Evolutionary conservation across 2,888 invertebrate species (phyloP).

Genomic region (Scaptomyza tumidula): DNA sequence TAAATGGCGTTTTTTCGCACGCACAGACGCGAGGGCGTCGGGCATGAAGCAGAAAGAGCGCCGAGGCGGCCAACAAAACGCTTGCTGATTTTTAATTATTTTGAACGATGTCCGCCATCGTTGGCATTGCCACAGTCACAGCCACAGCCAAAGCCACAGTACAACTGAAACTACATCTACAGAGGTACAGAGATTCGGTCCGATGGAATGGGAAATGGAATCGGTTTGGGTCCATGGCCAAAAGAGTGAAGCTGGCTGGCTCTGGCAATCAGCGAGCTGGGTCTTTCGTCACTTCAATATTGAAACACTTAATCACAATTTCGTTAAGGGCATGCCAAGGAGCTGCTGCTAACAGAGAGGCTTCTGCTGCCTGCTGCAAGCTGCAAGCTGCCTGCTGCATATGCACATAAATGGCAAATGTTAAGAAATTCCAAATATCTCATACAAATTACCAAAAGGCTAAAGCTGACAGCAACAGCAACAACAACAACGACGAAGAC

Average conservation of each 20-base stretch:
- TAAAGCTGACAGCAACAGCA: conserved; percentile 24
- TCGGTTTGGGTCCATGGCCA: conserved; percentile 15
- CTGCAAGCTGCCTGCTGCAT: conserved; percentile 26
- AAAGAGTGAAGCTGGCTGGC: conserved; percentile 8
- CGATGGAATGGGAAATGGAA: conserved; percentile 18
- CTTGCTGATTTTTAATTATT: conserved; percentile 76
- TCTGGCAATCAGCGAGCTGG: conserved; percentile 48
- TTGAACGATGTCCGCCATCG: conserved; percentile 71
- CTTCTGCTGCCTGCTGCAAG: conserved; percentile 1
- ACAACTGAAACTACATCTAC: conserved; percentile 2
- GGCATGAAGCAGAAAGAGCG: conserved; percentile 5
- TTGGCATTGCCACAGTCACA: conserved; percentile 11
- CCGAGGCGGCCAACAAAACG: conserved; percentile 48
- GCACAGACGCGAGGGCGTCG: conserved; percentile 63
- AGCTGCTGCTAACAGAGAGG: conserved; percentile 12
- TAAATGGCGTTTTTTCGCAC: conserved; percentile 81
- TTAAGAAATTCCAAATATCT: conserved; percentile 71
- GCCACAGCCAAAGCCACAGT: too few relatives aligned
- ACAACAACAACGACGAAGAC: conserved; percentile 3
- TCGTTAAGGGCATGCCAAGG: conserved; percentile 67
- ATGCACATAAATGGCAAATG: conserved; percentile 72
- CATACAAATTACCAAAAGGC: conserved; percentile 76
- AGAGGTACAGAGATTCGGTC: conserved; percentile 5
- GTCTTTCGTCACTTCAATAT: conserved; percentile 77
- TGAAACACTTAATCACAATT: conserved; percentile 80